These are phyloP conservation scores for Atrichornis clamosus DNA, from an alignment of 2,113 vertebrate genomes.

Conservation along the genomic window DNA sequence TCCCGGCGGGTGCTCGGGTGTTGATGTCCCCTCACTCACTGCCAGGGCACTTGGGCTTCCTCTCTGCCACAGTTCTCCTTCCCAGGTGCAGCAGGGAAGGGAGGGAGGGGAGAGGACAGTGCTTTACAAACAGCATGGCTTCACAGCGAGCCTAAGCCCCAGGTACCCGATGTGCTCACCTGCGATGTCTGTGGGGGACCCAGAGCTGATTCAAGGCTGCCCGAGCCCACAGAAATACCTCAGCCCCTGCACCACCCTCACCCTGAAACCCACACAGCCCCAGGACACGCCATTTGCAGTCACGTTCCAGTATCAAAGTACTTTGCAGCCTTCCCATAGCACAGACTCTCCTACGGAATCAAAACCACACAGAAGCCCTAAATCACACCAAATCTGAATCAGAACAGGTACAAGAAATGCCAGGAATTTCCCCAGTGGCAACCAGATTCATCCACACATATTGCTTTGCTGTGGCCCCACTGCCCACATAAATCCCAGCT, in stretches of 20 bases:
- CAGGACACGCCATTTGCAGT: neutral
- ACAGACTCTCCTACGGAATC: neutral
- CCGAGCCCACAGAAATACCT: neutral
- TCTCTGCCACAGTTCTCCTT: neutral
- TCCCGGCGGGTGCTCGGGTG: rapidly evolving
- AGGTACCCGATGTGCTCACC: neutral
- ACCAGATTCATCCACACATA: neutral
- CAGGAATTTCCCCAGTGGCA: neutral
- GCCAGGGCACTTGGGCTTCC: neutral
- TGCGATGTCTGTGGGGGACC: rapidly evolving
- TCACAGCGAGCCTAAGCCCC: neutral
- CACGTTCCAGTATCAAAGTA: neutral
- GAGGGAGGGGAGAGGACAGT: neutral
- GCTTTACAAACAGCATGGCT: neutral
- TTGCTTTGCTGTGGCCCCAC: neutral
- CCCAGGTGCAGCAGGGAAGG: neutral
- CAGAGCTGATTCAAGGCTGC: neutral
- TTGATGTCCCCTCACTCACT: neutral
- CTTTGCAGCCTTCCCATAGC: rapidly evolving
- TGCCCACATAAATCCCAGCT: neutral
- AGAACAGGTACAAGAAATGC: neutral
- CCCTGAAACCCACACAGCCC: neutral
- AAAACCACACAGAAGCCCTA: neutral
- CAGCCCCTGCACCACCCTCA: neutral
- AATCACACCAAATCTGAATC: neutral